phyloP scores from a whole-genome alignment of 2,888 invertebrate genomes.

The Electrophaes corylata region DNA sequence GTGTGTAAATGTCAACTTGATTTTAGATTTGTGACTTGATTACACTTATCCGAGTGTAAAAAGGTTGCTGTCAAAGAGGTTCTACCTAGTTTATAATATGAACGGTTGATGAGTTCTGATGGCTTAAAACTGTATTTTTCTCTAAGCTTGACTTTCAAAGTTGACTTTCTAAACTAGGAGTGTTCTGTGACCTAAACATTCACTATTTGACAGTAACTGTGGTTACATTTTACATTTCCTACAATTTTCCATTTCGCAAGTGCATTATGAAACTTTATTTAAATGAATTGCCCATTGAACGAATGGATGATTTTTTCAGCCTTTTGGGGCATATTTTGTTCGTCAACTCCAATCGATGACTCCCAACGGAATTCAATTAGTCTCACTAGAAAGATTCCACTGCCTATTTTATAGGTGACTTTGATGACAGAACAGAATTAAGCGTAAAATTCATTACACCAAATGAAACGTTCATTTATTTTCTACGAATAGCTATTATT shows the following conservation, averaged over 20 bases:
- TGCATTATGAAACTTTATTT: neutral
- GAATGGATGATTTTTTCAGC: neutral
- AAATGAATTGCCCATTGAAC: neutral
- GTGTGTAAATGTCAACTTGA: too few species aligned
- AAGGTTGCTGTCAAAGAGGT: neutral
- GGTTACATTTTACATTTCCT: neutral
- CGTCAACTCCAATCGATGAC: neutral
- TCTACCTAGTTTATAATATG: neutral
- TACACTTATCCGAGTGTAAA: too few species aligned
- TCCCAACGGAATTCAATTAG: constrained; percentile 24
- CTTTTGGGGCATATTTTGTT: neutral
- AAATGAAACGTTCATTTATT: constrained; percentile 21
- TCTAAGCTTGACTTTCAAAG: too few species aligned
- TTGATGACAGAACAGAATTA: constrained; percentile 28
- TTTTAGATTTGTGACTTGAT: too few species aligned
- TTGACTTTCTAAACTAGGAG: too few species aligned
- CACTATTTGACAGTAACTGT: neutral
- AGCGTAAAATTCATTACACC: constrained; percentile 27
- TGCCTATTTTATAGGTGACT: constrained; percentile 21
- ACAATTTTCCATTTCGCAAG: too few species aligned
- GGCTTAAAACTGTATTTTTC: too few species aligned
- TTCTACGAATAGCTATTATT: constrained; percentile 17
- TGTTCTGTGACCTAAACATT: too few species aligned
- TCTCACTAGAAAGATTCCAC: constrained; percentile 19
- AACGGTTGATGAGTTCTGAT: neutral